Base-by-base conservation (phyloP, 1,140 invertebrate species). In the Rhopalosiphum padi region DNA sequence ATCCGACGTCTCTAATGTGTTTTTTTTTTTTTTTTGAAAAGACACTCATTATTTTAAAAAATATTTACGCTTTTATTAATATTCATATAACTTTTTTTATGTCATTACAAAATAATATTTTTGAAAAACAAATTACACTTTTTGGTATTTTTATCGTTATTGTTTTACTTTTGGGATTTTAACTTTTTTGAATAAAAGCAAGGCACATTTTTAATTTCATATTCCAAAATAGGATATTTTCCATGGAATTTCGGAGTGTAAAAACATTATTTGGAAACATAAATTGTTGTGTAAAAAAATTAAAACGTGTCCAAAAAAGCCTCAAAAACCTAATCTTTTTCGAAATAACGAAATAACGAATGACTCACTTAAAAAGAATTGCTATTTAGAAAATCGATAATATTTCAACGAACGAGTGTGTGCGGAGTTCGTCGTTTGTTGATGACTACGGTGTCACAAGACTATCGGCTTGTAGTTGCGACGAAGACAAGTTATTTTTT, bases 1-100 rank as follows among this genome's bases (percentile, higher is more conserved):
- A 18, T n/a, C 0, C 25, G 5, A n/a, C 30, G 30, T 4, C n/a
- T 0, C 2, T 68, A n/a, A 5, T 3, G 5, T 30, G 60, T 2
- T n/a, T 68, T 68, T 68, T n/a, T n/a, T n/a, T n/a, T 51, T 51
- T 51, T 51, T 51, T 51, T 48, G 15, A 77, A n/a, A n/a, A 46
- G 9, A 68, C 60, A 15, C 60, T n/a, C 30, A n/a, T 68, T 68
- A n/a, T n/a, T 68, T 68, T 0, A 5, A n/a, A 68, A 68, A n/a
- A 4, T n/a, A n/a, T 68, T 68, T 7, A 4, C 3, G 30, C 30
- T 15, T 68, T n/a, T n/a, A n/a, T 15, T 30, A 60, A 68, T n/a
- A n/a, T 68, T 46, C 46, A 46, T 46, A 46, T 11, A 11, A 3
- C 2, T 77, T 77, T 5, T 60, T 77, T 77, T 18, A n/a, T 0